Base-by-base conservation (phyloP, 2,113 vertebrate species). In the Marcusenius ussheri region DNA sequence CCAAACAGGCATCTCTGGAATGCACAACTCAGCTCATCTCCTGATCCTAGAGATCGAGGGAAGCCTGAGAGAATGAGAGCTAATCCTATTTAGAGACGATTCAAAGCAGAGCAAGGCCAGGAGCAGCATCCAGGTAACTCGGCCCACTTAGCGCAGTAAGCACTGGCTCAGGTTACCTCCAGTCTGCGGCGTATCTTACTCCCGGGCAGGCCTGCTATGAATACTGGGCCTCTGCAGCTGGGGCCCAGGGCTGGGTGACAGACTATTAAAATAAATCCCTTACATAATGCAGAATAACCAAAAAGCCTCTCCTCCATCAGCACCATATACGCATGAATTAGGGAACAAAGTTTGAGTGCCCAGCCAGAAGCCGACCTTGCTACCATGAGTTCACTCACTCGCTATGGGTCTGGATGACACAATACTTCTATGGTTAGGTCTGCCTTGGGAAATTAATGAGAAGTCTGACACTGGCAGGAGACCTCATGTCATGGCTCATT, bases 11-110 rank as follows among this genome's bases (percentile, higher is more conserved):
- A 42, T 58, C 8, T 47, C 50, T 62, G 80, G 80, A 84, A 89
- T 10, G 77, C 51, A 27, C 89, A 84, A 21, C 51, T 83, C 51
- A 21, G 80, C 51, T 84, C 89, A 84, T 84, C 80, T 50, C 77
- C 89, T 89, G 77, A 89, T 83, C 70, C 56, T 49, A 15, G 80
- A 24, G 89, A 83, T 58, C 8, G 35, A 84, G 21, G 47, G 17
- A 31, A 21, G 88, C 88, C 70, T 53, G 35, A 84, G 27, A 83
- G 19, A 89, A 84, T 51, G 27, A 24, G 31, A 56, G 31, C 31
- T 89, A 47, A 89, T 89, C 80, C 77, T 56, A 62, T 47, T 84
- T 56, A 56, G 42, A 21, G 42, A 10, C 42, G 39, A 83, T 56
- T 74, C 70, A n/a, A 35, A 13, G 56, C 21, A 47, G 45, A 50